Evolutionary conservation across 2,797 vertebrate genomes (phyloP).

Genomic region (Onychomys leucogaster): DNA sequence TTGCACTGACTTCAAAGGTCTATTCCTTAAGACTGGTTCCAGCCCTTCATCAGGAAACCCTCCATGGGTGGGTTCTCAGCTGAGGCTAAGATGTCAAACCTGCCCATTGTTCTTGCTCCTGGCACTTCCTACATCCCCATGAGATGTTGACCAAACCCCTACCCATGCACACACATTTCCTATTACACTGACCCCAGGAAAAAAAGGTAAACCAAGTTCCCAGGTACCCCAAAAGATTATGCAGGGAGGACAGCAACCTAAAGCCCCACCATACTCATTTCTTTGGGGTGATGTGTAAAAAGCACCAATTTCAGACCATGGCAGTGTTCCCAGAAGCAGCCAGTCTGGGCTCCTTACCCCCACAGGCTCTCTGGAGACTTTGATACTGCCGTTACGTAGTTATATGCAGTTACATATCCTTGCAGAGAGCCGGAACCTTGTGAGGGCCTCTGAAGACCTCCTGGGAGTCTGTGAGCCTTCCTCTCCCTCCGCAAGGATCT

Average conservation of each 20-base stretch:
- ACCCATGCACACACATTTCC: background rate
- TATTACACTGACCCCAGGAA: rapidly evolving
- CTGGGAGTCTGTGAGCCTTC: background rate
- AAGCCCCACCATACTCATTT: background rate
- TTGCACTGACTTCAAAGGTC: background rate
- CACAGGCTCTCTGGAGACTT: background rate
- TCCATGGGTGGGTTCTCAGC: background rate
- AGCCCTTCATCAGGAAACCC: background rate
- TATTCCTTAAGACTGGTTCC: background rate
- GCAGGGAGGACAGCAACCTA: background rate
- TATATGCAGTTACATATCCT: too few relatives aligned
- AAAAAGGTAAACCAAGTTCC: background rate
- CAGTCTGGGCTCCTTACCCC: background rate
- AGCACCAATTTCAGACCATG: background rate
- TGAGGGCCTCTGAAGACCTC: background rate
- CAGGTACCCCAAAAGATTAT: too few relatives aligned
- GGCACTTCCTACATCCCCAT: too few relatives aligned
- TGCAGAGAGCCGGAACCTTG: background rate
- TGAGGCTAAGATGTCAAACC: background rate
- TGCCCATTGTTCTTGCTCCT: background rate
- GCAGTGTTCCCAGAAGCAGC: too few relatives aligned
- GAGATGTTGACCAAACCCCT: background rate
- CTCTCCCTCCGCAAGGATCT: background rate
- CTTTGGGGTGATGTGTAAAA: background rate
- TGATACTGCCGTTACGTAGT: background rate